A percentile compares a stretch with the other conserved stretches of the same genome.
phyloP scores from a whole-genome alignment of 2,888 invertebrate species.

The Oxyteleia sp. region DNA sequence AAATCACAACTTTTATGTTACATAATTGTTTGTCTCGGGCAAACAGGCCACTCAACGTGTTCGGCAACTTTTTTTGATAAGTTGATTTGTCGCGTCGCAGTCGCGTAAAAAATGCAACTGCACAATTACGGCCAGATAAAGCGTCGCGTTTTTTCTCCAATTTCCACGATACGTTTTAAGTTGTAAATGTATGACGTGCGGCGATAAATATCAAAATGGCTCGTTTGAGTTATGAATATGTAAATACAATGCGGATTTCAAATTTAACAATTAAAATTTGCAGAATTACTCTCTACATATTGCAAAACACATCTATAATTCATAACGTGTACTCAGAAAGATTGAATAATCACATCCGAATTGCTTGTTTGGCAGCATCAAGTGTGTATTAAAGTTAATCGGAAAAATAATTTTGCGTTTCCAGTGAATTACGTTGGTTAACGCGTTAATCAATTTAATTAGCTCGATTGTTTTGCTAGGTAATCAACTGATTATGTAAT shows the following conservation, averaged over 20 bases:
- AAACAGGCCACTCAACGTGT: too few species aligned
- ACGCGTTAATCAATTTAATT: not conserved
- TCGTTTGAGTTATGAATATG: slow-evolving; percentile 14
- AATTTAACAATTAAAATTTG: slow-evolving; percentile 17
- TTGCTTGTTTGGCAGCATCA: not conserved
- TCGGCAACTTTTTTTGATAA: too few species aligned
- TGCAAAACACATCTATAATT: slow-evolving; percentile 19
- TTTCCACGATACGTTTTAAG: slow-evolving; percentile 9
- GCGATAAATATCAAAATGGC: slow-evolving; percentile 2
- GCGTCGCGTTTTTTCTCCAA: not conserved
- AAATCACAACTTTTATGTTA: not conserved
- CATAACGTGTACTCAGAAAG: slow-evolving; percentile 2
- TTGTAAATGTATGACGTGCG: not conserved
- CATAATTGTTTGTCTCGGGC: too few species aligned
- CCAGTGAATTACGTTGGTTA: not conserved
- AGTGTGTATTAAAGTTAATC: not conserved
- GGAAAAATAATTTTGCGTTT: not conserved
- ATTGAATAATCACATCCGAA: slow-evolving; percentile 7
- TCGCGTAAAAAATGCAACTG: too few species aligned
- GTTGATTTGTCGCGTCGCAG: too few species aligned
- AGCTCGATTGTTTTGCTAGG: not conserved
- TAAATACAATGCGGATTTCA: slow-evolving; percentile 11
- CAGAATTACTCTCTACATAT: slow-evolving; percentile 2
- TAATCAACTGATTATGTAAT: not conserved
- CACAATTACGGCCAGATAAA: slow-evolving; percentile 1